Evolutionary conservation across 1,140 invertebrate species (phyloP).

Genomic region (Diabrotica undecimpunctata): DNA sequence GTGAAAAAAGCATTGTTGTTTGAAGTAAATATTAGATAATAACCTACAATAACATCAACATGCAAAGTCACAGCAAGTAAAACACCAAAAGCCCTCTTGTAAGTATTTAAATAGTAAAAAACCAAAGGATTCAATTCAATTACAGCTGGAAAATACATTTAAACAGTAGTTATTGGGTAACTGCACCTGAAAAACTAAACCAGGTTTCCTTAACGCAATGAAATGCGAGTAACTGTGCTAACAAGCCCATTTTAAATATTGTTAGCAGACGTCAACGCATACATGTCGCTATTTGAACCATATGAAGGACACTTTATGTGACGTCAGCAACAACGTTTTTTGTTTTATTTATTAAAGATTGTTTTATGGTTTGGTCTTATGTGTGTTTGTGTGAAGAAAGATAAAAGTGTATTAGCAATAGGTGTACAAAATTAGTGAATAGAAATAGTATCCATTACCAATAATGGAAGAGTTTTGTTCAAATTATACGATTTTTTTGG

Average conservation of each 20-base stretch:
- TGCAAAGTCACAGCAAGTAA: neutral
- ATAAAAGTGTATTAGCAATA: too few species aligned
- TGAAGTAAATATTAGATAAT: neutral
- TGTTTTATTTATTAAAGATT: too few species aligned
- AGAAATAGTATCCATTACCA: too few species aligned
- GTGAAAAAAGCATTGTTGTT: neutral
- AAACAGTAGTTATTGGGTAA: conserved; percentile 19
- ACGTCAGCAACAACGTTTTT: too few species aligned
- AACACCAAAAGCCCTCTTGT: neutral
- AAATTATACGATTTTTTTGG: too few species aligned
- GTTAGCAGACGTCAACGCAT: too few species aligned
- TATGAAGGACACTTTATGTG: too few species aligned
- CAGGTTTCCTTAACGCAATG: conserved; percentile 37
- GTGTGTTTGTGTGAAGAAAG: too few species aligned
- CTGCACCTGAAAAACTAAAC: conserved; percentile 28
- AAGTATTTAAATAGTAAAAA: conserved; percentile 3
- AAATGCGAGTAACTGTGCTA: conserved; percentile 11
- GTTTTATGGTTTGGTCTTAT: too few species aligned
- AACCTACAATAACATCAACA: neutral
- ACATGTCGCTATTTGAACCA: too few species aligned
- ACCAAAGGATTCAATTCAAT: conserved; percentile 33
- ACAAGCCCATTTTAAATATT: conserved; percentile 4
- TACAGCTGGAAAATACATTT: conserved; percentile 34
- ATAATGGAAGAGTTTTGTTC: too few species aligned
- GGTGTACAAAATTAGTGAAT: too few species aligned